Evolutionary conservation across 2,113 vertebrate genomes (phyloP), one percentile per base, ranked within the genome.

Genomic region (Psittacara wagleri): DNA sequence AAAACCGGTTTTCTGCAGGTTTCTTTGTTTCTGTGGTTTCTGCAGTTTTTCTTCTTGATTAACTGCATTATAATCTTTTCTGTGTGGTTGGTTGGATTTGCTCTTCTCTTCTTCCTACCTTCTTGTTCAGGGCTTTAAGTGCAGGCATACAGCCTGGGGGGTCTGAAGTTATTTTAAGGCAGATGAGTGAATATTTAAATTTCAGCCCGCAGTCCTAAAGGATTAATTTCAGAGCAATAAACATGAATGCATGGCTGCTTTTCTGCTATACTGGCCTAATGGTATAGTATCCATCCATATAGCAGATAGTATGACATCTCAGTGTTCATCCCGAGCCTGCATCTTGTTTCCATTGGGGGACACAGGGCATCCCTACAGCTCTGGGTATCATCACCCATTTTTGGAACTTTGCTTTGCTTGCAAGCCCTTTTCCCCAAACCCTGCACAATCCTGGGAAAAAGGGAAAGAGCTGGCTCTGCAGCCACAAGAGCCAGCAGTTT

Each of bases 161-260:
- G n/a, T 22, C 51, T 5, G 11, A 44, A 43, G 41, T 92, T 44
- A 27, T 63, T 88, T 59, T 41, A 35, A 70, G 68, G 46, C 19
- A 29, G 43, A 52, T 24, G 61, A 61, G 29, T 23, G 35, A 76
- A 54, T n/a, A 25, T 33, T 83, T 52, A 33, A 57, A 72, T 57
- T 37, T 24, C 27, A 78, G 41, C 17, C 24, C 23, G 41, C 18
- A 28, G 17, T 49, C 46, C 46, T 23, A 6, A 31, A 54, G 63
- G 44, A 9, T 27, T 10, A 49, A 77, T 77, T 52, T 68, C n/a
- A 35, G 76, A 55, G 55, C 27, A 63, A 80, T n/a, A 75, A 63
- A 23, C 0, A 0, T 0, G 0, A 23, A 18, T 49, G 28, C 24
- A 5, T 79, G 61, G 14, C 82, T 39, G 48, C 0, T 24, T 81